phyloP scores from a whole-genome alignment of 2,797 vertebrate species.

The Garrulus glandarius region DNA sequence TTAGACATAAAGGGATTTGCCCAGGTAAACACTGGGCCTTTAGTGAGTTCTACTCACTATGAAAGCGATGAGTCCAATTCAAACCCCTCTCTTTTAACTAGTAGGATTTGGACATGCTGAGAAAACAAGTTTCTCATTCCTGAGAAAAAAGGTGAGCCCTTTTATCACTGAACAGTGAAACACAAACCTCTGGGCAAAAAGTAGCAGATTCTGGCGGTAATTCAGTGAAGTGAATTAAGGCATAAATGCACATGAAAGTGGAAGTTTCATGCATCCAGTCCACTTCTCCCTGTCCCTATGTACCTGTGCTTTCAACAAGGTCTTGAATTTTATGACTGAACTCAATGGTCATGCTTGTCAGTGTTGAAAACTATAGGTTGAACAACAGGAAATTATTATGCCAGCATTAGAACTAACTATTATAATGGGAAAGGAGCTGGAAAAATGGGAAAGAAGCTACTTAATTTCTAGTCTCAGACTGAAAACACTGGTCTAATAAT shows the following conservation, averaged over 20 bases:
- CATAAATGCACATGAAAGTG: background rate
- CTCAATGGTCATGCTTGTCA: background rate
- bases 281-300: background rate
- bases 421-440: background rate
- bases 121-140: constrained; percentile 43
- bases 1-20: constrained; percentile 22
- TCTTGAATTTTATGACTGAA: background rate
- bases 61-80: background rate
- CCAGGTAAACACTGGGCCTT: background rate
- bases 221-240: constrained; percentile 30
- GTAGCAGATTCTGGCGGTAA: background rate
- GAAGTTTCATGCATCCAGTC: background rate
- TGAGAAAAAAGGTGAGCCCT: constrained; percentile 43
- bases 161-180: constrained; percentile 10
- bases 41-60: background rate
- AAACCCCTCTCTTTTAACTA: background rate
- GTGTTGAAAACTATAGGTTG: accelerated
- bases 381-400: background rate
- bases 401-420: background rate
- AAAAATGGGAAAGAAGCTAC: background rate
- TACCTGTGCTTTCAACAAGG: constrained; percentile 3
- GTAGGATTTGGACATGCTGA: constrained; percentile 1
- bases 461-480: constrained; percentile 1
- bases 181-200: constrained; percentile 1
- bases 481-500: background rate